Evolutionary conservation across 2,113 vertebrate species (phyloP).

Genomic region (Psittacara wagleri): DNA sequence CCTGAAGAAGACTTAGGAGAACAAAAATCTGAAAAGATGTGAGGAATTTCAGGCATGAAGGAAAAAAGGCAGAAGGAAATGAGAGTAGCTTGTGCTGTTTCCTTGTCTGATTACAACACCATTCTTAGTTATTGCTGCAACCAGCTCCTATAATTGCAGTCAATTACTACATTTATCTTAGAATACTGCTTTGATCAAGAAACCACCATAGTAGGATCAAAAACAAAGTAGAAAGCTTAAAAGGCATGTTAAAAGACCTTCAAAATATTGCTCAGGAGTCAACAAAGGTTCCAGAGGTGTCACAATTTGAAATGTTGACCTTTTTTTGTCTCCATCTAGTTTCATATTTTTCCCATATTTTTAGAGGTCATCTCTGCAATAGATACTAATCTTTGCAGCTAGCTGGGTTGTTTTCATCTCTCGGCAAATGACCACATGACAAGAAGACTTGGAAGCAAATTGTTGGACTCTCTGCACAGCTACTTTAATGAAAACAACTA

Average conservation of each 20-base stretch:
- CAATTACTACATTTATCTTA: background rate
- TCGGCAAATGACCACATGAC: background rate
- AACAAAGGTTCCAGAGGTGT: background rate
- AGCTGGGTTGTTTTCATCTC: background rate
- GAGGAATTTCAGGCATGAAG: background rate
- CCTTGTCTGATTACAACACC: background rate
- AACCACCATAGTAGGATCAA: background rate
- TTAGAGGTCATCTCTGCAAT: background rate
- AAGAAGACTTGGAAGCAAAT: background rate
- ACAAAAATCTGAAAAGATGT: background rate
- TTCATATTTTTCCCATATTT: background rate
- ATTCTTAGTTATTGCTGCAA: background rate
- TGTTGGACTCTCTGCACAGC: background rate
- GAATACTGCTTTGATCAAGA: background rate
- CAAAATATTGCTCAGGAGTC: background rate
- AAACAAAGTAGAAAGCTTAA: background rate
- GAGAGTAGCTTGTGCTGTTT: background rate
- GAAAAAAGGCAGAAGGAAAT: background rate
- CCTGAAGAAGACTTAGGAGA: background rate
- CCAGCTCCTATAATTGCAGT: background rate
- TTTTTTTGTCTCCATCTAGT: background rate
- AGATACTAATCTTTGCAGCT: background rate
- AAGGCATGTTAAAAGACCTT: background rate
- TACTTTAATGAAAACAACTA: background rate
- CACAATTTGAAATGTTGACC: background rate